phyloP scores from a whole-genome alignment of 2,888 invertebrate species.

The Heliconius erato region DNA sequence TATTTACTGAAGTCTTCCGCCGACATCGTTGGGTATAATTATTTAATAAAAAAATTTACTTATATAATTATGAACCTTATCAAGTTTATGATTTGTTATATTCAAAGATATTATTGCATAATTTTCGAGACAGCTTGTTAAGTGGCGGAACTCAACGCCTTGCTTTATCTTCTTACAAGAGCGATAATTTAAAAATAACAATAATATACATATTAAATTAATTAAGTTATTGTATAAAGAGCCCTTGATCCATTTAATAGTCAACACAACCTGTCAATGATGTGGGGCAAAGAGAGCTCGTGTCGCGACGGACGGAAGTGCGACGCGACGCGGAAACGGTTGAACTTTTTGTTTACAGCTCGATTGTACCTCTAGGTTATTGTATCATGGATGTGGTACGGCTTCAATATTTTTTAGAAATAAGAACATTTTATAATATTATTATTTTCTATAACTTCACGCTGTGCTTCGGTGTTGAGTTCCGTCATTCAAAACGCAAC shows the following conservation, averaged over 20 bases:
- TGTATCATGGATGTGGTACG: constrained; percentile 46
- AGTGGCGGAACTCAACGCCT: no score
- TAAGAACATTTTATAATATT: not conserved
- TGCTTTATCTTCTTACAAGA: no score
- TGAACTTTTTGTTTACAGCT: constrained; percentile 52
- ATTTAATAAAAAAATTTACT: not conserved
- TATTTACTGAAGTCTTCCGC: not conserved
- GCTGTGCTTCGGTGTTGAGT: not conserved
- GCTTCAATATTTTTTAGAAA: not conserved
- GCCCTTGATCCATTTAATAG: not conserved
- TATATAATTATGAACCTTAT: not conserved
- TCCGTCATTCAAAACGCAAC: no score
- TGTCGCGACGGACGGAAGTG: constrained; percentile 57
- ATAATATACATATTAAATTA: no score
- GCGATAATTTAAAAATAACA: no score
- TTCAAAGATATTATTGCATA: not conserved
- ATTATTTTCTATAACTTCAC: not conserved
- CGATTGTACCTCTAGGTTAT: not conserved
- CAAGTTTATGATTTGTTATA: not conserved
- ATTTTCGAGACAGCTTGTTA: no score
- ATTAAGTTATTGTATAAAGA: no score
- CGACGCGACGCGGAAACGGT: constrained; percentile 51
- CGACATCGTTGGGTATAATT: not conserved
- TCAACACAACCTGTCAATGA: constrained; percentile 13
- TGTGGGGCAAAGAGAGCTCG: constrained; percentile 51